Conservation (phyloP, 2,888 invertebrate genomes). For the Orgyia antiqua region DNA sequence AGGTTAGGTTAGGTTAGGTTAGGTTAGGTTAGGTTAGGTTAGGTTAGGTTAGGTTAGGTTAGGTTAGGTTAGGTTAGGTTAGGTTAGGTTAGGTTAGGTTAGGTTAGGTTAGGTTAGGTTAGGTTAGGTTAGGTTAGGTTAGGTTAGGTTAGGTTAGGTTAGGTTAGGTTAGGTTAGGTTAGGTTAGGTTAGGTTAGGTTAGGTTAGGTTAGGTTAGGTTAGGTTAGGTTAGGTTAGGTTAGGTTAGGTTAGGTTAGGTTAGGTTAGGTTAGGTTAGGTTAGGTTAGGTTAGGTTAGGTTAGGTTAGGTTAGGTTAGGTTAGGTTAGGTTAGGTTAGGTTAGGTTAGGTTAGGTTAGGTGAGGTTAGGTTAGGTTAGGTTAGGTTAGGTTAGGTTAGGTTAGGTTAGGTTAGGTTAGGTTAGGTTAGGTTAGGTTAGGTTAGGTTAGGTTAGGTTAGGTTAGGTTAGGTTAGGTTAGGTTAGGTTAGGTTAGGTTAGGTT, state of each 20-base stretch:
- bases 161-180: conserved; percentile 7
- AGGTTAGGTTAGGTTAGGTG: conserved; percentile 9
- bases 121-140: conserved; percentile 10
- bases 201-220: conserved; percentile 10
- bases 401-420: conserved; percentile 9
- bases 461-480: conserved; percentile 9
- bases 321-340: conserved; percentile 11
- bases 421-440: conserved; percentile 13
- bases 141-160: conserved; percentile 9
- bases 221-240: conserved; percentile 11
- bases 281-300: conserved; percentile 10
- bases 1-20: conserved; percentile 9
- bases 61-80: conserved; percentile 11
- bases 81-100: conserved; percentile 8
- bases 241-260: conserved; percentile 11
- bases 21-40: conserved; percentile 8
- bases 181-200: conserved; percentile 9
- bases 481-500: conserved; percentile 11
- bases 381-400: conserved; percentile 11
- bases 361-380: conserved; percentile 11
- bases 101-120: conserved; percentile 8
- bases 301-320: conserved; percentile 9
- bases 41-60: conserved; percentile 12
- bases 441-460: conserved; percentile 11
- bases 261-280: conserved; percentile 10